Conservation (phyloP, 2,888 invertebrate genomes). For the Omphaloscelis lunosa region DNA sequence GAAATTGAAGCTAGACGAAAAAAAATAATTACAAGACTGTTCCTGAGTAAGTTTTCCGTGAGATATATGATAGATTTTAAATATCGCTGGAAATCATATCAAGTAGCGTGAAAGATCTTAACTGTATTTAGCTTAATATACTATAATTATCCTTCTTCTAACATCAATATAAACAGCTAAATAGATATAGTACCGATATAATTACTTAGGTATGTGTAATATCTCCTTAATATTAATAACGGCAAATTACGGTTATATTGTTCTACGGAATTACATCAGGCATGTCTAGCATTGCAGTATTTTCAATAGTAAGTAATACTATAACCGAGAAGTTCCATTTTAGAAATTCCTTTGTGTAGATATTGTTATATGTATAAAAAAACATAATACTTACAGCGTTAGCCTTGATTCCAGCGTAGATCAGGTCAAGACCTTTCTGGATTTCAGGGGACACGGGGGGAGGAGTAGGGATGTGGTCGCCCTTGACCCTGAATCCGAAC, state of each 20-base stretch:
- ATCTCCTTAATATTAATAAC: background rate
- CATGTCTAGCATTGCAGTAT: background rate
- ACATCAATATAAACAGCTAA: background rate
- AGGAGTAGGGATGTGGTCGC: slow-evolving; percentile 96
- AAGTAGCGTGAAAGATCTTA: background rate
- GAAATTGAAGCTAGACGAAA: background rate
- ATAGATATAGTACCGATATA: background rate
- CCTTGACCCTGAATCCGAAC: slow-evolving; percentile 94
- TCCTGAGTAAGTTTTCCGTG: background rate
- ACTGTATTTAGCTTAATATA: background rate
- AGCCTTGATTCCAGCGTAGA: slow-evolving; percentile 95
- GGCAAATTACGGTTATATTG: background rate
- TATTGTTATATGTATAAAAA: background rate
- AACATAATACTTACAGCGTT: slow-evolving; percentile 79
- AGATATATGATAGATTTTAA: background rate
- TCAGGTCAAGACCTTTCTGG: slow-evolving; percentile 96
- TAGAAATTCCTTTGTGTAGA: background rate
- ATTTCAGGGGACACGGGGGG: slow-evolving; percentile 96
- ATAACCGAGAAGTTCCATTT: background rate
- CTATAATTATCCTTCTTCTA: background rate
- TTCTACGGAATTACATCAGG: background rate
- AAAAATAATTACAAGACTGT: background rate
- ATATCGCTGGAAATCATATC: background rate
- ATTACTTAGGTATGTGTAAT: background rate
- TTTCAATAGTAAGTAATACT: background rate